Evolutionary conservation across 2,797 vertebrate species (phyloP).

Genomic region (Leptodactylus fallax): DNA sequence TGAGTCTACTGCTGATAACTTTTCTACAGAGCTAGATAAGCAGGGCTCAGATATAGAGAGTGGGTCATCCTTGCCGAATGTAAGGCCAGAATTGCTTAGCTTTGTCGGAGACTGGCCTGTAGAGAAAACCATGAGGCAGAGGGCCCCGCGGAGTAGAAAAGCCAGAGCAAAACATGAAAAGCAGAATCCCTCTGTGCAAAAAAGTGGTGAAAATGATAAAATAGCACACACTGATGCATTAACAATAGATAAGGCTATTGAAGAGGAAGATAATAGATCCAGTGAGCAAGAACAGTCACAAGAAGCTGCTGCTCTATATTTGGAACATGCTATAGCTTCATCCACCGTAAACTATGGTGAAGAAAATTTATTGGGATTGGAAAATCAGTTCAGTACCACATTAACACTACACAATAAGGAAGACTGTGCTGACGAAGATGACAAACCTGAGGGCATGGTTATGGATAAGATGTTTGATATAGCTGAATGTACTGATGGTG

Average conservation of each 20-base stretch:
- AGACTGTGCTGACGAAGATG: slow-evolving; percentile 66
- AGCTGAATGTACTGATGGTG: slow-evolving; percentile 60
- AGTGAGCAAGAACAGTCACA: not conserved
- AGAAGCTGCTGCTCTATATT: not conserved
- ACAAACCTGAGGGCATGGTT: slow-evolving; percentile 61
- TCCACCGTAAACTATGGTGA: slow-evolving; percentile 46
- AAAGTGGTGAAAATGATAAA: slow-evolving; percentile 54
- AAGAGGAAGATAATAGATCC: not conserved
- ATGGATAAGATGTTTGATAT: slow-evolving; percentile 56
- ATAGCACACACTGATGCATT: slow-evolving; percentile 45
- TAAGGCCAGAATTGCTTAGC: slow-evolving; percentile 72
- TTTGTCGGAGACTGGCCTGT: slow-evolving; percentile 93
- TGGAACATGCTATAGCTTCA: not conserved
- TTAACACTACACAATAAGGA: slow-evolving; percentile 71
- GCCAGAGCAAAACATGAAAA: slow-evolving; percentile 65
- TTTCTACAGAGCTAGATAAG: not conserved
- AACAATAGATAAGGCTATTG: slow-evolving; percentile 26
- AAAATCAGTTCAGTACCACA: slow-evolving; percentile 47
- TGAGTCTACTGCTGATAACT: not conserved
- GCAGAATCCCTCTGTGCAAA: slow-evolving; percentile 34
- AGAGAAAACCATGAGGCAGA: slow-evolving; percentile 83
- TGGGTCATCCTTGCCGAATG: slow-evolving; percentile 48
- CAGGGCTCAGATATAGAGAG: slow-evolving; percentile 62
- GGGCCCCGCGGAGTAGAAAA: slow-evolving; percentile 75
- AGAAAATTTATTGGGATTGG: slow-evolving; percentile 47